Percentiles rank a stretch among this genome's conserved stretches.
Conservation (phyloP, 2,113 vertebrate genomes). For the Platysternon megacephalum region DNA sequence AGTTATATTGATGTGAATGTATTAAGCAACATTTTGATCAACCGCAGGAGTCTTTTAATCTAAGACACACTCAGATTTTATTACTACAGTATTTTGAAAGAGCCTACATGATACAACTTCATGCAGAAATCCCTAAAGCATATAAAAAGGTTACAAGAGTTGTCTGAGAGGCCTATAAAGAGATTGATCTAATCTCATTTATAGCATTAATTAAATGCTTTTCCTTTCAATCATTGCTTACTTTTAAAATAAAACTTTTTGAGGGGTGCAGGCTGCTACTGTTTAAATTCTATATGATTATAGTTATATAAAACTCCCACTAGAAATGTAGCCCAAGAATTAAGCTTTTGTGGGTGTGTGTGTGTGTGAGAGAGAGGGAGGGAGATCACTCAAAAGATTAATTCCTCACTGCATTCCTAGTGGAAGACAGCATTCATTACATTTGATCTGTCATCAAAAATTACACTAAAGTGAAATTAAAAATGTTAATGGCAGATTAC, state of each 20-base stretch:
- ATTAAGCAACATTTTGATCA: background rate
- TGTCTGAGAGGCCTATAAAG: background rate
- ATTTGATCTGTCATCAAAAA: conserved; percentile 7
- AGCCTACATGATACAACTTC: background rate
- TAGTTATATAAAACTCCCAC: rapidly evolving
- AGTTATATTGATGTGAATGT: background rate
- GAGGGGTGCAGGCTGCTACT: background rate
- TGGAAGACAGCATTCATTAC: background rate
- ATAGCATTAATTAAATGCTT: background rate
- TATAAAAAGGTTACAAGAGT: background rate
- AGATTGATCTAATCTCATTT: background rate
- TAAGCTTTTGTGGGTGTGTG: no score
- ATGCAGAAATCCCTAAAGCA: background rate
- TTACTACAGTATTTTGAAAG: background rate
- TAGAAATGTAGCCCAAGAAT: background rate
- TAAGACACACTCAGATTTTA: background rate
- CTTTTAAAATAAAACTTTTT: background rate
- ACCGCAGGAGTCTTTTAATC: background rate
- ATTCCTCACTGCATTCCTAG: background rate
- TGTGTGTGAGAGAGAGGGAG: no score
- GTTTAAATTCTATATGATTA: background rate
- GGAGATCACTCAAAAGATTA: background rate
- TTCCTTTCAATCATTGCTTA: background rate
- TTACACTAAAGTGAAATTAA: background rate
- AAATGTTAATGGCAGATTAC: conserved; percentile 12